Percentiles rank a stretch among this genome's conserved stretches.
phyloP scores from a whole-genome alignment of 2,888 invertebrate species.

The Dolichomitus sp. region DNA sequence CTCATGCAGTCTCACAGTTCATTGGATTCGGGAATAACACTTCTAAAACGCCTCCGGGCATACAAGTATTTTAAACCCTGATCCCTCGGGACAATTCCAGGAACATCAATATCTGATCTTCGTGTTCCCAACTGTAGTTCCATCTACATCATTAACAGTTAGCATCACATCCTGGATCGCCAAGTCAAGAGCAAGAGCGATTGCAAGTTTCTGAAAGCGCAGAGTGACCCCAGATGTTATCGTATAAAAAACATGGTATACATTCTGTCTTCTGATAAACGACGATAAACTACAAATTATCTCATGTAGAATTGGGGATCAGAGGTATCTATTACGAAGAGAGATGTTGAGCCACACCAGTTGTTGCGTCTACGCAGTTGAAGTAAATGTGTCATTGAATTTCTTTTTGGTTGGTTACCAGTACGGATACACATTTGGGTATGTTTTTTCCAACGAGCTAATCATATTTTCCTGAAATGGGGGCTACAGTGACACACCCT shows the following conservation, averaged over 20 bases:
- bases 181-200: not conserved
- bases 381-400: not conserved
- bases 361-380: not conserved
- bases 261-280: not conserved
- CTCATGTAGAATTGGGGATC: not conserved
- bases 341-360: not conserved
- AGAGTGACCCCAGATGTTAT: not conserved
- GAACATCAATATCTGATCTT: constrained; percentile 5
- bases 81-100: not conserved
- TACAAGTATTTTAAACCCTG: not conserved
- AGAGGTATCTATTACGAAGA: not conserved
- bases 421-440: no score
- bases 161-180: not conserved
- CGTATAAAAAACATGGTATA: not conserved
- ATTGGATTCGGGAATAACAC: constrained; percentile 6
- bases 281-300: not conserved
- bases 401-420: not conserved
- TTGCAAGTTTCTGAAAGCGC: constrained; percentile 2
- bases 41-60: not conserved
- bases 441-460: no score
- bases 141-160: not conserved
- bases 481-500: no score
- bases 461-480: no score
- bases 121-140: not conserved
- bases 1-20: constrained; percentile 10